Base-by-base conservation (phyloP, 2,888 invertebrate species). In the Biston betularia region DNA sequence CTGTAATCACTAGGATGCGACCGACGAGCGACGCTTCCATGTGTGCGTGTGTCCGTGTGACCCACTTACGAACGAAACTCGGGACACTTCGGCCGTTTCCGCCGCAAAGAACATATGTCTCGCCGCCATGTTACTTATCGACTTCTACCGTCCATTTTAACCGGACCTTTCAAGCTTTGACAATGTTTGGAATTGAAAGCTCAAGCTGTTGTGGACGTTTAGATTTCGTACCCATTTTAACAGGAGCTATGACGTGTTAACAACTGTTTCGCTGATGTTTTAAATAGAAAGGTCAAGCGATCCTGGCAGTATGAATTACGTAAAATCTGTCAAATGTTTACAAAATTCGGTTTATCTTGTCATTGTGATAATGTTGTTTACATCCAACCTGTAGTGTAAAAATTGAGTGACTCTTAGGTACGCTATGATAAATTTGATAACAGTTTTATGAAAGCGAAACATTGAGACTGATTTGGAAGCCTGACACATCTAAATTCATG, bases 1-100 rank as follows among this genome's bases (percentile, higher is more conserved):
- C n/a, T 10, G 57, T 80, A 82, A 80, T 81, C 82, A 81, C 80
- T 85, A 85, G 84, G 83, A 78, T 81, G 82, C 81, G 73, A 69
- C 71, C 81, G 73, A 69, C 71, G 69, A 59, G 59, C 50, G 65
- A 71, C 72, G 69, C 71, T 56, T 79, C 75, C 67, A 67, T 83
- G 91, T 91, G 89, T 89, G 90, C 77, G 88, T 85, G 86, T 80
- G 84, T 88, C 86, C 86, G 89, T 91, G 88, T 94, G 94, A 94
- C 94, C 94, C 82, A 94, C 86, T 92, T 94, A 89, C 91, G 92
- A 90, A 77, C 85, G 56, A 79, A 75, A 86, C 77, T 93, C 92
- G 92, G 89, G 70, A 50, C 71, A 63, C 85, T 79, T 93, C 93
- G 93, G 87, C 49, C 60, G 73, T 85, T 84, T 87, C 87, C 92